Evolutionary conservation across 2,797 vertebrate genomes (phyloP).

Genomic region (Sphenodon punctatus): DNA sequence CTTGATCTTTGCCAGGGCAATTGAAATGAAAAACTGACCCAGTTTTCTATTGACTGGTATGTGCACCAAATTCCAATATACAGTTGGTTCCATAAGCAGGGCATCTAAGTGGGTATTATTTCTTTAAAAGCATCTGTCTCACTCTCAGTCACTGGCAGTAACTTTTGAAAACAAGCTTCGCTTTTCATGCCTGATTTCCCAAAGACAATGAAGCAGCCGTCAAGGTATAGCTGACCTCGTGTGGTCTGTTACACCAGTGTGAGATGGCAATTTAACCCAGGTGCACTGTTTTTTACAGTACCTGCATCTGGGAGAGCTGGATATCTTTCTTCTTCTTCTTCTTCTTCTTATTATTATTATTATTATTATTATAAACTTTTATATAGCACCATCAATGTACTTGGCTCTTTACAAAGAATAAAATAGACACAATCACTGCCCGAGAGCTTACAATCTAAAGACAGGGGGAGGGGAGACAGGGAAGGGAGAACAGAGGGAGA

Average conservation of each 20-base stretch:
- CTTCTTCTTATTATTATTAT: no score
- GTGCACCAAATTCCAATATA: background rate
- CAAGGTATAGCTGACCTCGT: background rate
- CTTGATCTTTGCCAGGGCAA: accelerated
- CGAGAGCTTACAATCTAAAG: no score
- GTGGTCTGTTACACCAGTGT: background rate
- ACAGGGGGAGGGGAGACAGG: no score
- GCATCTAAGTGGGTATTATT: background rate
- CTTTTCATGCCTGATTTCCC: slow-evolving; percentile 16
- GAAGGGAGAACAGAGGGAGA: no score
- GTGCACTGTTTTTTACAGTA: background rate
- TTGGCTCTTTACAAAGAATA: no score
- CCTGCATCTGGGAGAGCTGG: background rate
- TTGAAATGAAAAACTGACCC: background rate
- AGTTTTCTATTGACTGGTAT: background rate
- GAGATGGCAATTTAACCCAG: slow-evolving; percentile 28
- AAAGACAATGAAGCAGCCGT: slow-evolving; percentile 24
- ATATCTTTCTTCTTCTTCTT: no score
- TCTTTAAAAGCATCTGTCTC: background rate
- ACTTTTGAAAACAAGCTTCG: slow-evolving; percentile 14
- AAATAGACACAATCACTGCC: no score
- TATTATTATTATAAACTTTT: no score
- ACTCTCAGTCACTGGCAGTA: background rate
- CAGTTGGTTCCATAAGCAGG: background rate
- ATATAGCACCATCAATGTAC: no score